Evolutionary conservation across 2,888 invertebrate species (phyloP), one percentile per base, ranked within the genome.

Genomic region (Thecophora atra): DNA sequence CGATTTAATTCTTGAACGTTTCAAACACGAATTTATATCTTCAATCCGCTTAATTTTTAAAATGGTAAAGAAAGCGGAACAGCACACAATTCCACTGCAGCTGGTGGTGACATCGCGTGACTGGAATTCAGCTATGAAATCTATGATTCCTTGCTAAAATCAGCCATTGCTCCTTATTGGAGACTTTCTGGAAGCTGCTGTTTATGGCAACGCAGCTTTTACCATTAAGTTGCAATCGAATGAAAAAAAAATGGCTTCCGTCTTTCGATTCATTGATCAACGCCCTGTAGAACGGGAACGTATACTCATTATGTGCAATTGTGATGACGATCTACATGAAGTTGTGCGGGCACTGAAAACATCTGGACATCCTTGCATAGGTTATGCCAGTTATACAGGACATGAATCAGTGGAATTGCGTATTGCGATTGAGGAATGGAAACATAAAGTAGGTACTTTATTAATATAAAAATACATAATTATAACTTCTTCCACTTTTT

Each of bases 151-250:
- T 6, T 77, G 76, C 19, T 78, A 78, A 19, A 87, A 88, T 0
- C 88, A 90, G 78, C 90, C 93, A 0, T 87, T 91, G 1, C 85
- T 94, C 5, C 90, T 92, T 71, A 91, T 95, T 71, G 90, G 91
- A 0, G 91, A 93, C 26, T 91, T 90, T 77, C 88, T 93, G 77
- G 94, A 95, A 85, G 93, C 93, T 63, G 90, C 93, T 0, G 86
- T 94, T 17, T 94, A 92, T 84, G 91, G 91, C n/a, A 77, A 89
- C 82, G 86, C 89, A 76, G 73, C 87, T 80, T 85, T 89, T 60
- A 84, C 85, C n/a, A 80, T 90, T 30, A 85, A 87, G 72, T 82
- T 89, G 72, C 76, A 79, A 37, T 75, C 77, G 5, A 76, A 73
- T 21, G 60, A 56, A 3, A 74, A 78, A n/a, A 83, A 83, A 75